A percentile compares a stretch with the other conserved stretches of the same genome.
Conservation (phyloP, 2,797 vertebrate species). For the Danio tinwini region DNA sequence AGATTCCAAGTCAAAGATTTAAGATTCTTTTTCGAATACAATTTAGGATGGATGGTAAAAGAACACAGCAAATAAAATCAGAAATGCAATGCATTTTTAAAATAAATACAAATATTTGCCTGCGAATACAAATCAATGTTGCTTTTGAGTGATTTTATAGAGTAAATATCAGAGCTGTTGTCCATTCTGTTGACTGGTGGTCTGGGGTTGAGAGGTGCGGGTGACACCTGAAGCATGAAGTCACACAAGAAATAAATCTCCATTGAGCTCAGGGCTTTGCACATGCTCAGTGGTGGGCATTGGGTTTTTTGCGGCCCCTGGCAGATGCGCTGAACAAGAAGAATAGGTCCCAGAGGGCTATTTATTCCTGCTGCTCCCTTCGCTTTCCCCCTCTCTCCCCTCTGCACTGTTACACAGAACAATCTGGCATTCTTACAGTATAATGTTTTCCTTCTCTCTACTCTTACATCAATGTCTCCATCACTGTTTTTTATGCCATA, state of each 20-base stretch:
- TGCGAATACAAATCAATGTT: not conserved
- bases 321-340: conserved; percentile 72
- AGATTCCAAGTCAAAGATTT: no score
- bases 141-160: not conserved
- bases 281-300: conserved; percentile 68
- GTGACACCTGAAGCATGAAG: conserved; percentile 66
- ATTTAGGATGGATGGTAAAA: no score
- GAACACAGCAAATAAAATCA: not conserved
- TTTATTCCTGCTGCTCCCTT: conserved; percentile 74
- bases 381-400: conserved; percentile 26
- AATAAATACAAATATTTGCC: not conserved
- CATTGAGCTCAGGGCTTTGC: conserved; percentile 60
- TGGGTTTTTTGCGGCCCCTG: conserved; percentile 60
- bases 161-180: not conserved
- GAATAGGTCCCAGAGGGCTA: conserved; percentile 74
- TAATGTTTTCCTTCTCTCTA: conserved; percentile 40
- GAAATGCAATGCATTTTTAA: not conserved
- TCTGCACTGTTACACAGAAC: conserved; percentile 36
- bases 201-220: conserved; percentile 54
- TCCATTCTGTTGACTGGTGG: not conserved
- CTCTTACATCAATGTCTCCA: conserved; percentile 24
- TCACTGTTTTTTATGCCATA: conserved; percentile 10
- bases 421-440: conserved; percentile 49
- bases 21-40: no score
- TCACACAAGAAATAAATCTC: conserved; percentile 68